These are phyloP conservation scores for Rhegmatorhina hoffmannsi DNA, from an alignment of 2,113 vertebrate genomes.

Conservation along the genomic window DNA sequence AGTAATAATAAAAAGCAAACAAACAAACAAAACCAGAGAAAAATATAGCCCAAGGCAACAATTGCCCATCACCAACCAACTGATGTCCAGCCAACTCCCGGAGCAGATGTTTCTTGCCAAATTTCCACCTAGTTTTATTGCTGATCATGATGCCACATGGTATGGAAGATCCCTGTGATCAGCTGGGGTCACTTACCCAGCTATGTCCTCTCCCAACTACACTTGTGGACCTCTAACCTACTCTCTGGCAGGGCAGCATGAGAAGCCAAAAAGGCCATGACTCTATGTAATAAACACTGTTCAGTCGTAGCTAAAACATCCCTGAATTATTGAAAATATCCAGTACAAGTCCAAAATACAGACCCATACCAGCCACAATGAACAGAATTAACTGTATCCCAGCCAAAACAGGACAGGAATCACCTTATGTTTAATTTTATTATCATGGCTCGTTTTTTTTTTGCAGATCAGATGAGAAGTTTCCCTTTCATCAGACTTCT, in stretches of 20 bases:
- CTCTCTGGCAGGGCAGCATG: accelerated
- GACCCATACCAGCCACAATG: not conserved
- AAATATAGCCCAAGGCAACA: not conserved
- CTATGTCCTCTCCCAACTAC: not conserved
- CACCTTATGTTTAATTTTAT: not conserved
- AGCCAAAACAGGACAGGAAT: not conserved
- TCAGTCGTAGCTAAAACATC: not conserved
- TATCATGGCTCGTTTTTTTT: not conserved
- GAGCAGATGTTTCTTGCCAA: not conserved
- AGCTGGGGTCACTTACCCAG: not conserved
- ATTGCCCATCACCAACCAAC: not conserved
- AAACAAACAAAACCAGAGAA: not conserved
- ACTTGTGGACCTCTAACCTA: not conserved
- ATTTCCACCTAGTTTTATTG: not conserved
- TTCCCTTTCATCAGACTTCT: not conserved
- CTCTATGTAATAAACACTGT: not conserved
- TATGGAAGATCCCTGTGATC: not conserved
- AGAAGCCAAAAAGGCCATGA: not conserved
- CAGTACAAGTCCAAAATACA: not conserved
- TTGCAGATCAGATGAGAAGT: not conserved
- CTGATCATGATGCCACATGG: not conserved
- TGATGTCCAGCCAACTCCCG: not conserved
- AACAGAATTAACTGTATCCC: not conserved
- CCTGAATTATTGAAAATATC: not conserved
- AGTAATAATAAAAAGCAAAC: not conserved